Evolutionary conservation across 2,113 vertebrate species (phyloP), one percentile per base, ranked within the genome.

Genomic region (Scortum barcoo): DNA sequence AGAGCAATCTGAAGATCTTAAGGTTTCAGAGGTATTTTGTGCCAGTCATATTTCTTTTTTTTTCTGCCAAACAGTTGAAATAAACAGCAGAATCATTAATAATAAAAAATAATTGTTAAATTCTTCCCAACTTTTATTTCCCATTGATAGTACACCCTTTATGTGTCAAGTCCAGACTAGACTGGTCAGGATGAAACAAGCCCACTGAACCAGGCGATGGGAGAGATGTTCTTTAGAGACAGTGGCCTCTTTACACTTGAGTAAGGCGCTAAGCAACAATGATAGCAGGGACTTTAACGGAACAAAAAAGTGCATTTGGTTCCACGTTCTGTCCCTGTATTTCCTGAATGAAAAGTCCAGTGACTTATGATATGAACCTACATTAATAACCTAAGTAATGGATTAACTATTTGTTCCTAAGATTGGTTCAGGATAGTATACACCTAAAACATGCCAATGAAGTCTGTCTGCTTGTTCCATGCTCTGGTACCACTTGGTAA

Each of bases 401-500:
- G 30, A 42, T 33, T 16, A 46, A 36, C 19, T 57, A 22, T 33
- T 67, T 53, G 12, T 72, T 51, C 24, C 11, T 33, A 2, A 26
- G 36, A 71, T 22, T 70, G 3, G 19, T 36, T 68, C 26, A 12
- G 51, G 11, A 17, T 30, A 17, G 33, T 28, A n/a, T 36, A 8
- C 42, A 60, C n/a, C 81, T 62, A 40, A 61, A 71, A 76, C 11
- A 75, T 72, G 51, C 63, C 83, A 77, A 88, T 69, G 14, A 72
- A 7, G 17, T 44, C 1, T n/a, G 38, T 53, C 13, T 40, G 28
- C 16, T 67, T 54, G 28, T 65, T 58, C 44, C 5, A 76, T 74
- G 30, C 28, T 75, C 38, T 6, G 20, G 38, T 81, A 20, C 10
- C 74, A 74, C 65, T 75, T 67, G 36, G 75, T 76, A 66, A 78